Evolutionary conservation across 2,888 invertebrate genomes (phyloP).

Genomic region (Machimus rusticus): DNA sequence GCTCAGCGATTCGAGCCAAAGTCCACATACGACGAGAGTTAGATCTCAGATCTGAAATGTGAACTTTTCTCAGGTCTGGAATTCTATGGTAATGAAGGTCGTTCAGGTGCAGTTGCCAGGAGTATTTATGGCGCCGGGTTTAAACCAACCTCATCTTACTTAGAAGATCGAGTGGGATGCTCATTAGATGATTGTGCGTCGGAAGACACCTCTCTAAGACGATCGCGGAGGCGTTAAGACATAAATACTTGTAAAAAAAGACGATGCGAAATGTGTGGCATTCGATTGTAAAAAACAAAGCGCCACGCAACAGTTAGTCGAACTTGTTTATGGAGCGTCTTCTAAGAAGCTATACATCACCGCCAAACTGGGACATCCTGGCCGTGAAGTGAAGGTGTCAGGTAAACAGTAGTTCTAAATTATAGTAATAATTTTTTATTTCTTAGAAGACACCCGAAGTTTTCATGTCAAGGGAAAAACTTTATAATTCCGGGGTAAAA

Average conservation of each 20-base stretch:
- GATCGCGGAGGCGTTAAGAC: background rate
- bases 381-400: slow-evolving; percentile 10
- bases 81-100: slow-evolving; percentile 38
- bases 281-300: background rate
- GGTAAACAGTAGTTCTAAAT: background rate
- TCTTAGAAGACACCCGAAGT: background rate
- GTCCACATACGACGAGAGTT: background rate
- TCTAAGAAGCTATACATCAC: slow-evolving; percentile 2
- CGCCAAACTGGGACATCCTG: slow-evolving; percentile 10
- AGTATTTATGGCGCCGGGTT: background rate
- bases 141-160: background rate
- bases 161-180: background rate
- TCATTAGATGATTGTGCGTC: slow-evolving; percentile 19
- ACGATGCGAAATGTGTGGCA: background rate
- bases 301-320: slow-evolving; percentile 27
- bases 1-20: background rate
- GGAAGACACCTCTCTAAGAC: background rate
- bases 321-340: slow-evolving; percentile 3
- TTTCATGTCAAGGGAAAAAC: background rate
- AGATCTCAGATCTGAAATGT: background rate
- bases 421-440: background rate
- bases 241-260: background rate
- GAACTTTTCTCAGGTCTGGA: background rate
- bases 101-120: slow-evolving; percentile 8
- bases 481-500: background rate